Evolutionary conservation across 2,113 vertebrate species (phyloP).

Genomic region (Poeciliopsis turrubarensis): DNA sequence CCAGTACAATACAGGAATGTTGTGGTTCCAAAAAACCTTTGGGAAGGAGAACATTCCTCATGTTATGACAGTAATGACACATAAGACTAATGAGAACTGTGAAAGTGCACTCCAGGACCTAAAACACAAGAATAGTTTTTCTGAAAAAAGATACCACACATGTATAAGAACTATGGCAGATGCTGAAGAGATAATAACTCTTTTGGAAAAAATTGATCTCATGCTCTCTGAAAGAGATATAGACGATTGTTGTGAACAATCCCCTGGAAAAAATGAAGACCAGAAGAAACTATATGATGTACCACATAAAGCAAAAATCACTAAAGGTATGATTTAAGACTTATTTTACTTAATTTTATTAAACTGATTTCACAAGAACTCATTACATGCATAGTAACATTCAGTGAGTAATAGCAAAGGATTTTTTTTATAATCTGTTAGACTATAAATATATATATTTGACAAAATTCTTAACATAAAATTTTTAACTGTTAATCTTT

Average conservation of each 20-base stretch:
- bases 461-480: no score
- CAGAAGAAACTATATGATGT: neutral
- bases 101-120: conserved; percentile 21
- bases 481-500: no score
- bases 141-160: conserved; percentile 30
- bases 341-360: no score
- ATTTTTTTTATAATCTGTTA: no score
- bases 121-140: conserved; percentile 11
- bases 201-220: conserved; percentile 32
- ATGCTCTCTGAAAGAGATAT: conserved; percentile 41
- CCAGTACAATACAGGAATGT: conserved; percentile 24
- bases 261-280: neutral
- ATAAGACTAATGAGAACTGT: conserved; percentile 18
- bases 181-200: conserved; percentile 4
- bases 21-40: conserved; percentile 32
- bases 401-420: no score
- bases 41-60: conserved; percentile 13
- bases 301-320: neutral
- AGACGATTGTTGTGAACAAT: no score
- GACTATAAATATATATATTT: no score
- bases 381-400: no score
- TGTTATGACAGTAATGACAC: conserved; percentile 47
- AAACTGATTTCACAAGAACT: no score
- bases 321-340: neutral
- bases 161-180: conserved; percentile 35